Base-by-base conservation (phyloP, 2,888 invertebrate species). In the Steromphala cineraria region DNA sequence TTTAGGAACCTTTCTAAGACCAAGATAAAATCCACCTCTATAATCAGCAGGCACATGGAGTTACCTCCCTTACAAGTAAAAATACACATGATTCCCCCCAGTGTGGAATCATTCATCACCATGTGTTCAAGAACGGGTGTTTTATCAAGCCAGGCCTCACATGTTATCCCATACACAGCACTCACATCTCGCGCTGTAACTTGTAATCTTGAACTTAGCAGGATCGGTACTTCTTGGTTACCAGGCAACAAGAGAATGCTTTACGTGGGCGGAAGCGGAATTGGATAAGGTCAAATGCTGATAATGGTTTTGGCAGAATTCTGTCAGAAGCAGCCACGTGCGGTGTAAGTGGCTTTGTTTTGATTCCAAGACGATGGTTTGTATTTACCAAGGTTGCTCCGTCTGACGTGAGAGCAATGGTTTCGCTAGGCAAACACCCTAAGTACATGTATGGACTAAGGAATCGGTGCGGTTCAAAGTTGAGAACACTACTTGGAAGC, bases 251-350 rank as follows among this genome's bases (percentile, higher is more conserved):
- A 62, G 28, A 62, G 28, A 24, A 62, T 19, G 62, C 62, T 24
- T 62, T 62, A 62, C 62, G 62, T 62, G 62, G 62, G 62, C 62
- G 62, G 62, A 62, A 62, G 62, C 4, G 62, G 62, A 62, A 62
- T 62, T 62, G 62, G 62, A 62, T 62, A 62, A 62, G 62, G 62
- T 62, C 28, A 62, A 62, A 24, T 62, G 62, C 62, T 28, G 62
- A 62, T 62, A 28, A 62, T 62, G 62, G 24, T 62, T 62, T 24
- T 28, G 62, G 24, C 62, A 62, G 62, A 24, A 24, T 62, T 24
- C 62, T 24, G 24, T 28, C 15, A 62, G 62, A 62, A 24, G 24
- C 62, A 24, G 28, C 15, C 62, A 62, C 62, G 62, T 62, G 62
- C 62, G 24, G 28, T 0, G 28, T 46, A 62, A 62, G 62, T 62